Evolutionary conservation across 2,113 vertebrate genomes (phyloP).

Genomic region (Triplophysa dalaica): DNA sequence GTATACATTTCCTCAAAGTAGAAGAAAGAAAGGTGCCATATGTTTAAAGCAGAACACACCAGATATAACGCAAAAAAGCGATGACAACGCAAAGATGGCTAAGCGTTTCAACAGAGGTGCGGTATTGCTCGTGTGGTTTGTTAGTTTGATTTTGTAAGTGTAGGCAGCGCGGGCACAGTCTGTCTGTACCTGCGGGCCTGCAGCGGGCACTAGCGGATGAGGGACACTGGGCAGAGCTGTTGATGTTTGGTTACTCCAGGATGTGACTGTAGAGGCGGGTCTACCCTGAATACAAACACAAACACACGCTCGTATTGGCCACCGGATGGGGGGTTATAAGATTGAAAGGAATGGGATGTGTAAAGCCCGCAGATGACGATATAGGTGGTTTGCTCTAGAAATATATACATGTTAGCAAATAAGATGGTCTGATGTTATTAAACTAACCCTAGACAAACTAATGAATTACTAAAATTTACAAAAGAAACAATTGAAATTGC

Average conservation of each 20-base stretch:
- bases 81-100: neutral
- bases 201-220: slow-evolving; percentile 84
- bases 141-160: slow-evolving; percentile 38
- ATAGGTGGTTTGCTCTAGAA: too few species aligned
- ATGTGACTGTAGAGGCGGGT: slow-evolving; percentile 96
- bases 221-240: slow-evolving; percentile 93
- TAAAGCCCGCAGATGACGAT: neutral
- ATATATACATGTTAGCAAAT: neutral
- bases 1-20: neutral
- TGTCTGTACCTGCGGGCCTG: slow-evolving; percentile 85
- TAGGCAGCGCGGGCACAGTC: slow-evolving; percentile 40
- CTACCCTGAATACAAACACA: slow-evolving; percentile 93
- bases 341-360: neutral
- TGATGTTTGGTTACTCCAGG: slow-evolving; percentile 99
- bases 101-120: neutral
- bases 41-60: neutral
- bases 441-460: neutral
- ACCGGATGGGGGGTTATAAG: neutral
- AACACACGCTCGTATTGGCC: slow-evolving; percentile 68
- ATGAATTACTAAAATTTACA: neutral
- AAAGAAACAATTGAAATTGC: neutral
- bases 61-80: neutral
- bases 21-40: neutral
- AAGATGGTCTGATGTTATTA: too few species aligned
- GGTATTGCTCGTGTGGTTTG: neutral